Evolutionary conservation across 2,888 invertebrate species (phyloP), one percentile per base, ranked within the genome.

Genomic region (Notodromas monacha): DNA sequence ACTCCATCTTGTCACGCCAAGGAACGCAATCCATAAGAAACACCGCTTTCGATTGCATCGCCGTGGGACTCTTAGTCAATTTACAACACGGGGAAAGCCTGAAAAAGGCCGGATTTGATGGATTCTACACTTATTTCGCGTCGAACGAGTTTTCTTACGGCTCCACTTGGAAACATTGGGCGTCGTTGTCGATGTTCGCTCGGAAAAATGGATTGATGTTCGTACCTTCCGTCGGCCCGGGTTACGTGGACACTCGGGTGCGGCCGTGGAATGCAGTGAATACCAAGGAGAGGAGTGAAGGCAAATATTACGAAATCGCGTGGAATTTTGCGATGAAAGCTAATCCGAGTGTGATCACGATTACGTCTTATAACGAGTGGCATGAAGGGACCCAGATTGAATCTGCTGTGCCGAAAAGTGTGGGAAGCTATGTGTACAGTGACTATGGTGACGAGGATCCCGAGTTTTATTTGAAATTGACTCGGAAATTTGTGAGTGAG

Each of bases 311-410:
- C 40, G 60, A 58, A 34, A 55, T 56, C 1, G 58, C 58, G 1
- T 64, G 64, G 57, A 49, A 57, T 30, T 57, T 55, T 16, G 65
- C 64, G 2, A 45, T 65, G 8, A 49, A 54, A 4, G 52, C 56
- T 28, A 52, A 54, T 13, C 55, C 60, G 6, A 49, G 52, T 31
- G 53, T 60, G 31, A 48, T 68, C 11, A 60, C 60, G 6, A 58
- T 68, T 33, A 65, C 65, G 26, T 65, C 65, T 33, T 68, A 65
- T 42, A 68, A 68, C 43, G 65, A 67, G 42, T 68, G 67, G 66
- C 62, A 63, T 38, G 65, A 66, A 45, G 68, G 68, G 4, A 65
- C 65, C 6, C 67, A 68, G 48, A 65, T 68, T 32, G 68, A 68
- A 44, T 61, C 64, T 26, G 65, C 61, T 1, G 45, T 54, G 12